Conservation (phyloP, 1,140 invertebrate genomes). For the Stratiolaelaps scimitus region DNA sequence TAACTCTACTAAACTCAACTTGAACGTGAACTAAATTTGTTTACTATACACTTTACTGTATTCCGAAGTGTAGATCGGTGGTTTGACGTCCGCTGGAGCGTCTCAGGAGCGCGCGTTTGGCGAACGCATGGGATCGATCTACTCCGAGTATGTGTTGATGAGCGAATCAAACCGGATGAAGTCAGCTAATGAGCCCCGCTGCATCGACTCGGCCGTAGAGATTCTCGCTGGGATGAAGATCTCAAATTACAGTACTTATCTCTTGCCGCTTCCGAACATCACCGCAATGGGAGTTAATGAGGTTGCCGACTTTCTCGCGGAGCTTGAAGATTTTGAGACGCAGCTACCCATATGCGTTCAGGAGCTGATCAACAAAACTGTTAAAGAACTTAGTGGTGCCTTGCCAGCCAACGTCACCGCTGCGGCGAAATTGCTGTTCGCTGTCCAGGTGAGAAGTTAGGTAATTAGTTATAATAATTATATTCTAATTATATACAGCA, state of each 20-base stretch:
- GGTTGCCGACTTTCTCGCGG: not conserved
- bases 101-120: not conserved
- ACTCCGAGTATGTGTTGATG: not conserved
- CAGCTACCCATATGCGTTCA: not conserved
- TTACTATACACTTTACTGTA: too few species aligned
- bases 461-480: too few species aligned
- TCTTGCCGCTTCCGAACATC: not conserved
- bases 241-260: not conserved
- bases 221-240: not conserved
- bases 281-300: not conserved
- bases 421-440: not conserved
- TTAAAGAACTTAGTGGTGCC: not conserved
- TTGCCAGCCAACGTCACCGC: not conserved
- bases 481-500: too few species aligned
- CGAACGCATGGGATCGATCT: not conserved
- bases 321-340: not conserved
- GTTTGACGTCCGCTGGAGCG: not conserved
- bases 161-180: not conserved
- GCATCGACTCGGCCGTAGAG: not conserved
- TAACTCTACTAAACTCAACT: too few species aligned
- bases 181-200: not conserved
- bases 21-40: too few species aligned
- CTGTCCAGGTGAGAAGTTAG: too few species aligned
- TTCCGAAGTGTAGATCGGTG: slow-evolving; percentile 11
- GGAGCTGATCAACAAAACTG: not conserved